Conservation (phyloP, 64 coral and sea anemone genomes). For the Catalaphyllia jardinei region DNA sequence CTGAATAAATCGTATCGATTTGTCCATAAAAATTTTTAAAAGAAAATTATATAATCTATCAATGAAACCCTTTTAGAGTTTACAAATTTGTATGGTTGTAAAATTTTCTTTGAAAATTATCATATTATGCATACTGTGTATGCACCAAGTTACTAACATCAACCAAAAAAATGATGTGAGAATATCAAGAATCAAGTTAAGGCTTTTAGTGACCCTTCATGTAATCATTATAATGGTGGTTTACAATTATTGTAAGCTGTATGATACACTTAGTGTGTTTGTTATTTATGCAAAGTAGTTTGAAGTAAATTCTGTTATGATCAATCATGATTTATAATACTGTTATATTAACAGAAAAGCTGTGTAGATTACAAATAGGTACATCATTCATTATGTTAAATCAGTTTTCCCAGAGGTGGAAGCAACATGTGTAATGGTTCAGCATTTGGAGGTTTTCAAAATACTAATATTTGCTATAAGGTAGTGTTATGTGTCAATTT, state of each 20-base stretch:
- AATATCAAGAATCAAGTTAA: not conserved
- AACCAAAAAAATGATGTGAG: not conserved
- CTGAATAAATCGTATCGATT: constrained; percentile 53
- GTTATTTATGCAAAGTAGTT: too few species aligned
- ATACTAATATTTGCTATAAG: not conserved
- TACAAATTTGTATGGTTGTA: not conserved
- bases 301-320: too few species aligned
- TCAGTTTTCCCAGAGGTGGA: not conserved
- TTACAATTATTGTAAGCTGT: too few species aligned
- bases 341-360: too few species aligned
- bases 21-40: not conserved
- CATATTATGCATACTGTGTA: constrained; percentile 28
- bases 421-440: not conserved
- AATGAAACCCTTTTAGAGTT: not conserved
- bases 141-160: not conserved
- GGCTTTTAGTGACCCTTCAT: not conserved
- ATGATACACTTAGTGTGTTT: too few species aligned
- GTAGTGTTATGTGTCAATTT: not conserved
- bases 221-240: too few species aligned
- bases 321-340: too few species aligned
- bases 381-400: not conserved
- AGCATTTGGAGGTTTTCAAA: not conserved
- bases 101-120: not conserved
- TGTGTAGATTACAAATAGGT: too few species aligned
- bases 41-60: not conserved